Conservation (phyloP, 2,888 invertebrate genomes). For the Apeira syringaria region DNA sequence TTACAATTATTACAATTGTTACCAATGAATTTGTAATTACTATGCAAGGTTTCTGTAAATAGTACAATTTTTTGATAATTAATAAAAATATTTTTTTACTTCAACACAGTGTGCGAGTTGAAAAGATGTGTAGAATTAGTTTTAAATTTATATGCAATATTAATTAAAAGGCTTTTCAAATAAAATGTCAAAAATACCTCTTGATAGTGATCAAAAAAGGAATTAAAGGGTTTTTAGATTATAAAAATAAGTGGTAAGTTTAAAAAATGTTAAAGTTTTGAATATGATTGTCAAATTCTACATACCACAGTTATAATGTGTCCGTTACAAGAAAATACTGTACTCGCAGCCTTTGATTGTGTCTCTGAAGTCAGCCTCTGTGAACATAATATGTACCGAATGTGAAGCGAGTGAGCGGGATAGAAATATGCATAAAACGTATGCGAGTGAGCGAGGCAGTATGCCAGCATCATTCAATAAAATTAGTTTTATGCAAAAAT, state of each 20-base stretch:
- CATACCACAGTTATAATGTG: slow-evolving; percentile 51
- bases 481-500: too few species aligned
- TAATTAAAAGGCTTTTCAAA: slow-evolving; percentile 57
- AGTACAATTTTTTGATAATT: slow-evolving; percentile 63
- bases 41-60: slow-evolving; percentile 63
- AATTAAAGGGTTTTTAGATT: slow-evolving; percentile 75
- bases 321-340: slow-evolving; percentile 25
- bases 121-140: slow-evolving; percentile 51
- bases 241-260: slow-evolving; percentile 65
- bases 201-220: slow-evolving; percentile 75
- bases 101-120: slow-evolving; percentile 7
- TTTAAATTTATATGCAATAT: slow-evolving; percentile 52
- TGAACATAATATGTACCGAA: too few species aligned
- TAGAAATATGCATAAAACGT: too few species aligned
- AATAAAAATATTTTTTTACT: slow-evolving; percentile 40
- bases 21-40: slow-evolving; percentile 59
- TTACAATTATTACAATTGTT: slow-evolving; percentile 54
- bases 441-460: too few species aligned
- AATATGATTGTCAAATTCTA: slow-evolving; percentile 73
- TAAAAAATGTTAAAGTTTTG: slow-evolving; percentile 75
- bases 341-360: too few species aligned
- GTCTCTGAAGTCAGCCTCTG: too few species aligned
- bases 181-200: slow-evolving; percentile 77
- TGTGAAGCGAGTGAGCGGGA: too few species aligned
- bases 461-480: too few species aligned